These are phyloP conservation scores for Eupithecia pulchellata DNA, from an alignment of 2,888 invertebrate genomes.

Conservation along the genomic window DNA sequence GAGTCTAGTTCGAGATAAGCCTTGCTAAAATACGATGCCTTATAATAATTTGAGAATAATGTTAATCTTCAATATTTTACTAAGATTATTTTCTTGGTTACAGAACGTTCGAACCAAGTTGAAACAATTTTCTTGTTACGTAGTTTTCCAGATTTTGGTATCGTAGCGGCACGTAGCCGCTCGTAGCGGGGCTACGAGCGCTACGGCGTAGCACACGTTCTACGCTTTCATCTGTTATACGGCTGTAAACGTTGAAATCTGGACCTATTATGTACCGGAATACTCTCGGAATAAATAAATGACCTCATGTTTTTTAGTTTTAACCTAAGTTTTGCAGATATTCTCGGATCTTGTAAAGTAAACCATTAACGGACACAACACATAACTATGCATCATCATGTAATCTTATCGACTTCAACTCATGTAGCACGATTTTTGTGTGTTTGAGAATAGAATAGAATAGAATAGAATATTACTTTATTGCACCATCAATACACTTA, in stretches of 20 bases:
- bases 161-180: conserved; percentile 23
- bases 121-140: conserved; percentile 17
- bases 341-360: background rate
- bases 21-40: background rate
- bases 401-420: no score
- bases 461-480: no score
- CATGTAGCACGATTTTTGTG: no score
- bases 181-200: conserved; percentile 26
- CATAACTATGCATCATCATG: no score
- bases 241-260: conserved; percentile 14
- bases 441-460: no score
- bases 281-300: background rate
- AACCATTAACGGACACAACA: background rate
- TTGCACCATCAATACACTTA: no score
- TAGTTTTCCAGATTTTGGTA: background rate
- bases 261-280: background rate
- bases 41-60: background rate
- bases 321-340: background rate
- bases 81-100: background rate
- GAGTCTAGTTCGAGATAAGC: background rate
- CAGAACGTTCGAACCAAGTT: conserved; percentile 9
- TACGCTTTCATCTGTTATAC: conserved; percentile 25
- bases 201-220: conserved; percentile 28
- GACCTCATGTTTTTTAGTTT: background rate
- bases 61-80: background rate